Conservation (phyloP, 2,888 invertebrate species). For the Onchidella celtica region DNA sequence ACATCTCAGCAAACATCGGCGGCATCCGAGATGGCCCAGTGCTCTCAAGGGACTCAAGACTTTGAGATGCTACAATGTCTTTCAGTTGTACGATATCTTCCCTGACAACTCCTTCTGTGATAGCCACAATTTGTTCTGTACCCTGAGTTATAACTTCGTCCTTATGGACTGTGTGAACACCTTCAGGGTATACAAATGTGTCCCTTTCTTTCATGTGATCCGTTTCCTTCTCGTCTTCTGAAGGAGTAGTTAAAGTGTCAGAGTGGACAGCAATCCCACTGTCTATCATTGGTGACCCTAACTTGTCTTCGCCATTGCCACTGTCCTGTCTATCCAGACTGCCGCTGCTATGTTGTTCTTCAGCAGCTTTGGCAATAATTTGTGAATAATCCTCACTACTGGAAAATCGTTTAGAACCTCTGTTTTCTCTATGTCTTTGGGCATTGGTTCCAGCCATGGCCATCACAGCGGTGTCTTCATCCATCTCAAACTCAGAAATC, state of each 20-base stretch:
- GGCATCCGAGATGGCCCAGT: neutral
- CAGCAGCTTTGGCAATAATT: neutral
- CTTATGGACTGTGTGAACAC: neutral
- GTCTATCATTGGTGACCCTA: neutral
- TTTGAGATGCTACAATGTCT: neutral
- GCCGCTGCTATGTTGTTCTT: neutral
- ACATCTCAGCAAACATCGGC: neutral
- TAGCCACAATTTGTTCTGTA: neutral
- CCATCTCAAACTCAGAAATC: neutral
- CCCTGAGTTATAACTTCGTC: neutral
- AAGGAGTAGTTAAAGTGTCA: neutral
- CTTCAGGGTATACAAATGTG: too few species aligned
- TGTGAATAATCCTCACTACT: slow-evolving; percentile 11
- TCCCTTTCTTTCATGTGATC: neutral
- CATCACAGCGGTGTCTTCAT: slow-evolving; percentile 29
- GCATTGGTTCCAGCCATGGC: slow-evolving; percentile 21
- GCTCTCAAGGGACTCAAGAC: neutral
- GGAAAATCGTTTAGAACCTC: slow-evolving; percentile 21
- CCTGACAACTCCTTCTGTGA: slow-evolving; percentile 12
- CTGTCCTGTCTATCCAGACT: neutral
- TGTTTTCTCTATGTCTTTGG: slow-evolving; percentile 31
- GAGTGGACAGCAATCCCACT: neutral
- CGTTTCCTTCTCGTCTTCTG: neutral
- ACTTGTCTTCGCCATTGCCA: neutral
- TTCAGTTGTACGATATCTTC: slow-evolving; percentile 5